phyloP scores from a whole-genome alignment of 2,888 invertebrate species.

The Drymonia ruficornis region DNA sequence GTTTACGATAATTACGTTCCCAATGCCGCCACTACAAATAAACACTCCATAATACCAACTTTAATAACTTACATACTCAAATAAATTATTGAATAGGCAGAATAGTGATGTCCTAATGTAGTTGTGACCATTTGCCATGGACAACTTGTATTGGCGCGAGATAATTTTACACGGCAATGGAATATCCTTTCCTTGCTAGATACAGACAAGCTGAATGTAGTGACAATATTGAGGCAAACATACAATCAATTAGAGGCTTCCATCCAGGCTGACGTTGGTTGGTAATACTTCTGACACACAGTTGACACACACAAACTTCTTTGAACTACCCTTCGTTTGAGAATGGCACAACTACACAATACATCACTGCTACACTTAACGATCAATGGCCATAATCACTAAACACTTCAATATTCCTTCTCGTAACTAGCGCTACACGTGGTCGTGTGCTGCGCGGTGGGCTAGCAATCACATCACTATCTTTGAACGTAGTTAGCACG shows the following conservation, averaged over 20 bases:
- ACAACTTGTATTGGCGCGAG: not conserved
- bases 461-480: conserved; percentile 9
- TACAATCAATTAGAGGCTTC: not conserved
- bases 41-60: conserved; percentile 20
- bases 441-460: too few relatives aligned
- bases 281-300: not conserved
- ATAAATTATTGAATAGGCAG: conserved; percentile 39
- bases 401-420: conserved; percentile 13
- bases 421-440: not conserved
- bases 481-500: not conserved
- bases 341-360: conserved; percentile 15
- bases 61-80: conserved; percentile 31
- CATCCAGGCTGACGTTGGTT: not conserved
- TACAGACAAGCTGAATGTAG: too few relatives aligned
- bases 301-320: not conserved
- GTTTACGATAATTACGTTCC: conserved; percentile 5
- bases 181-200: too few relatives aligned
- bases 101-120: conserved; percentile 14
- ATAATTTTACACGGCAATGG: too few relatives aligned
- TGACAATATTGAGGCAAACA: not conserved
- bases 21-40: conserved; percentile 19
- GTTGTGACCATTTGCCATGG: conserved; percentile 6
- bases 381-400: conserved; percentile 22
- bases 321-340: not conserved
- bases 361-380: conserved; percentile 12